Evolutionary conservation across 2,888 invertebrate species (phyloP).

Genomic region (Coecobrya sp.): DNA sequence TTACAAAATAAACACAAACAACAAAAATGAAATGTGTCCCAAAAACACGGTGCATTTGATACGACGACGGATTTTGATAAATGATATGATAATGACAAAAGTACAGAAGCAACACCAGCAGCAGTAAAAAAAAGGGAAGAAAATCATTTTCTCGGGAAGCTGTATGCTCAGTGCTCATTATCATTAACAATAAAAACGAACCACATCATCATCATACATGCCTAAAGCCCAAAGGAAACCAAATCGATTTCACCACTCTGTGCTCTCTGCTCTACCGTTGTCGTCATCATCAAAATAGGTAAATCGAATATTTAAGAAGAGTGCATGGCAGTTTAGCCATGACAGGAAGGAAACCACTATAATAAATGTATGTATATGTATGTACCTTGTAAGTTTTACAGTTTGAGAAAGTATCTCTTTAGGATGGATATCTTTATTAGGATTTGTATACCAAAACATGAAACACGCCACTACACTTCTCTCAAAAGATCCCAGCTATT

Average conservation of each 20-base stretch:
- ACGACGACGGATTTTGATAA: slow-evolving; percentile 9
- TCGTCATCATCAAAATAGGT: slow-evolving; percentile 20
- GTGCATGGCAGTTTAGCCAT: neutral
- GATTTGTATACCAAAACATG: neutral
- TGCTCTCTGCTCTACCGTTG: neutral
- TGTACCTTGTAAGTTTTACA: neutral
- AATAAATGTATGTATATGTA: too few species aligned
- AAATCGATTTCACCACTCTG: neutral
- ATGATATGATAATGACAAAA: neutral
- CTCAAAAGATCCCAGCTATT: neutral
- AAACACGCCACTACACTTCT: neutral
- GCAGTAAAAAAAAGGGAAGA: neutral
- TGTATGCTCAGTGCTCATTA: too few species aligned
- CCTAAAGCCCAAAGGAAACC: neutral
- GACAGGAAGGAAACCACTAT: slow-evolving; percentile 21
- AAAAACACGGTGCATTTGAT: neutral
- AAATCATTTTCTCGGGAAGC: neutral
- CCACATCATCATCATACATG: too few species aligned
- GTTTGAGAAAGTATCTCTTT: slow-evolving; percentile 32
- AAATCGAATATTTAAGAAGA: neutral
- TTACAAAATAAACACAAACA: slow-evolving; percentile 13
- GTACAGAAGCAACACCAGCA: too few species aligned
- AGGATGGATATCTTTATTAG: slow-evolving; percentile 1
- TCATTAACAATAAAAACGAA: neutral
- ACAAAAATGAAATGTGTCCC: slow-evolving; percentile 6